Base-by-base conservation (phyloP, 2,113 vertebrate species). In the Lipotes vexillifer region DNA sequence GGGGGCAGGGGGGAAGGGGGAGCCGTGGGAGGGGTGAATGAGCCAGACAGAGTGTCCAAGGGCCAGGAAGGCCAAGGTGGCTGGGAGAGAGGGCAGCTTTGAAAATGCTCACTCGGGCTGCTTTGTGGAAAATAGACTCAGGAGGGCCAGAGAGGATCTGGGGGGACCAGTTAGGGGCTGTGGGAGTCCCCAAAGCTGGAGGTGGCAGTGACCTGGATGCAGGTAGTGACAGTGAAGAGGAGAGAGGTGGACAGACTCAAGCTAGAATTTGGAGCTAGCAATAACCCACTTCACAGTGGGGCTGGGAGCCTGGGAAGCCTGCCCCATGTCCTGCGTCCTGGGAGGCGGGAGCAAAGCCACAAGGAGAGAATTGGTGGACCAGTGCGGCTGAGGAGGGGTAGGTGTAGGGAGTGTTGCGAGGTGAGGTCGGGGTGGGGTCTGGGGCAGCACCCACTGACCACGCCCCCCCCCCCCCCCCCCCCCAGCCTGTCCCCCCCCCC, bases 361-460 rank as follows among this genome's bases (percentile, higher is more conserved):
- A 63, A 75, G 55, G 63, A 72, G 55, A 59, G 57, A 68, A 12
- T 41, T 1, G 29, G 36, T 3, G 72, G 14, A 17, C 85, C 77
- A 7, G 1, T 7, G 36, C 25, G 63, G 46, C 38, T 18, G 8
- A 36, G 44, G 12, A 25, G 29, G 15, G 36, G 66, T 0, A 23
- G 38, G 29, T 6, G 5, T 4, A 44, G 44, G 41, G 27, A 41
- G n/a, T 41, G 36, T 20, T 3, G 61, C 69, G 49, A 86, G 31
- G 25, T 21, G 41, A 38, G 27, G 27, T 33, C 0, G 0, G 31
- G 63, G 44, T n/a, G 44, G 36, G 9, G 8, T 0, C 25, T 1
- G 10, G 65, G 69, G 17, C 69, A 21, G 18, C 14, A 15, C 7
- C 66, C 25, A 4, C 10, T n/a, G 85, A 46, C 29, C 15, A 14